Conservation (phyloP, 2,797 vertebrate genomes). For the Gadopsis marmoratus region DNA sequence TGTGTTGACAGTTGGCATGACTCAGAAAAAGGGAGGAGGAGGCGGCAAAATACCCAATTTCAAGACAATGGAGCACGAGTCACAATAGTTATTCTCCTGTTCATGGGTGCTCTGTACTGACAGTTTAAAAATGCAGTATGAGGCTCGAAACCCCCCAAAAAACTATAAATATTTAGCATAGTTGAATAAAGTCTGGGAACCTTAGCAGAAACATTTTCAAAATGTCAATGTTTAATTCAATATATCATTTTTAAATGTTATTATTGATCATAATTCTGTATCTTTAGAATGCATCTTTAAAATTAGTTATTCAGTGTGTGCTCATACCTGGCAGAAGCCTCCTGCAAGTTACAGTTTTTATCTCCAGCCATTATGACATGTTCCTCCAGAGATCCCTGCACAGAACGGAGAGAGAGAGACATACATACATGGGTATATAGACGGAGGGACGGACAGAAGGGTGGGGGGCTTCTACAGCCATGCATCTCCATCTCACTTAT, state of each 20-base stretch:
- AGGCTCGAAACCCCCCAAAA: neutral
- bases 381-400: constrained; percentile 87
- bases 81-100: constrained; percentile 25
- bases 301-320: neutral
- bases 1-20: constrained; percentile 58
- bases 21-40: constrained; percentile 40
- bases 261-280: neutral
- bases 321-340: constrained; percentile 86
- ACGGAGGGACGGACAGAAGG: neutral
- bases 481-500: neutral
- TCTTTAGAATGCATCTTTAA: neutral
- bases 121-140: neutral
- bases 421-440: neutral
- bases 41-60: constrained; percentile 12
- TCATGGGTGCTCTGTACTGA: neutral
- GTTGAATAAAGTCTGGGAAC: neutral
- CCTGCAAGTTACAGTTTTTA: constrained; percentile 88
- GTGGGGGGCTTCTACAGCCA: neutral
- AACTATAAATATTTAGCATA: neutral
- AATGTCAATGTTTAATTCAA: neutral
- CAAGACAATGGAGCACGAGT: constrained; percentile 39
- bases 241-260: neutral
- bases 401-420: constrained; percentile 7
- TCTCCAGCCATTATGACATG: constrained; percentile 68
- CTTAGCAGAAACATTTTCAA: neutral